phyloP scores from a whole-genome alignment of 2,888 invertebrate species.

The Linnaemya tessellans region DNA sequence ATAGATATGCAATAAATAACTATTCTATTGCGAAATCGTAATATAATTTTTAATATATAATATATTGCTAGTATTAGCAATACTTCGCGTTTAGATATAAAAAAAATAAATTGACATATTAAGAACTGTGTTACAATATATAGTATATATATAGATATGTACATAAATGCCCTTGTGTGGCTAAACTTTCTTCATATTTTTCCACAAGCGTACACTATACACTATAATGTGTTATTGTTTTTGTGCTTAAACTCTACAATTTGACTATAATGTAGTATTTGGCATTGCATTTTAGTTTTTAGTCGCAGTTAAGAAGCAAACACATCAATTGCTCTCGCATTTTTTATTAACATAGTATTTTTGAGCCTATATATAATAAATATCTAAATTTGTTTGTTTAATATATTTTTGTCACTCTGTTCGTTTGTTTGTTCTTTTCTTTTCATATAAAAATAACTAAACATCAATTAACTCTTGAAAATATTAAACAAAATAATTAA shows the following conservation, averaged over 20 bases:
- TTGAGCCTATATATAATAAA: conserved; percentile 13
- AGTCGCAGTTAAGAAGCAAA: conserved; percentile 55
- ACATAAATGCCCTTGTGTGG: too few relatives aligned
- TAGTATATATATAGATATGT: too few relatives aligned
- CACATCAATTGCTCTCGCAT: conserved; percentile 30
- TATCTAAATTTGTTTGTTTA: conserved; percentile 27
- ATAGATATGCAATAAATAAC: too few relatives aligned
- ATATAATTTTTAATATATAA: too few relatives aligned
- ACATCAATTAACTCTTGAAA: conserved; percentile 36
- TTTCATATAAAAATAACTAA: conserved; percentile 64
- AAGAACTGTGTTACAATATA: too few relatives aligned
- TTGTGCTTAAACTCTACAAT: conserved; percentile 30
- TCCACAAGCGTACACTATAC: neutral
- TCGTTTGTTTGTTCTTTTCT: conserved; percentile 73
- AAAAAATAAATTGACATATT: too few relatives aligned
- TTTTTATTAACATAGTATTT: conserved; percentile 23
- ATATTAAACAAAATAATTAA: conserved; percentile 28
- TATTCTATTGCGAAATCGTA: too few relatives aligned
- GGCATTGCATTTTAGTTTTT: conserved; percentile 56
- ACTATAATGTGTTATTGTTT: conserved; percentile 28
- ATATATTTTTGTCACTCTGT: conserved; percentile 69
- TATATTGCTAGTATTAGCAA: too few relatives aligned
- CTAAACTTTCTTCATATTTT: neutral
- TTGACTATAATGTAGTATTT: conserved; percentile 39
- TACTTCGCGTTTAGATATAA: too few relatives aligned